Evolutionary conservation across 2,113 vertebrate species (phyloP), one percentile per base, ranked within the genome.

Genomic region (Ammodytes marinus): DNA sequence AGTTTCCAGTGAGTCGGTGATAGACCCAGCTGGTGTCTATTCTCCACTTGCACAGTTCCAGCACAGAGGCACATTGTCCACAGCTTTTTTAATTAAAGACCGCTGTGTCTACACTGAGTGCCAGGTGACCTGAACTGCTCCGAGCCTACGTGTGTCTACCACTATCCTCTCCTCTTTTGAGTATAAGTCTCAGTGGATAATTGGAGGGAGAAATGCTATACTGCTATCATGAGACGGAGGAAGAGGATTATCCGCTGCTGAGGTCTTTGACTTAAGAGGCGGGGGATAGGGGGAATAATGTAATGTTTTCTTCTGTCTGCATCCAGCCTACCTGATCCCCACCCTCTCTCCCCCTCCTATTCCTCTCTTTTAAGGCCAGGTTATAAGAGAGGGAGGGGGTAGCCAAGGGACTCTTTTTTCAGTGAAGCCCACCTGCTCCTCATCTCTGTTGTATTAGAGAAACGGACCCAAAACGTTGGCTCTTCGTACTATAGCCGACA

Each of bases 151-250:
- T 82, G 79, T 74, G 74, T 84, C 86, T 12, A 49, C 50, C 45
- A 40, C 80, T 73, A 70, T 79, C 83, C 66, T 69, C 66, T 82
- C 83, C 74, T 12, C 39, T 27, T 27, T 27, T 11, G 72, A 54
- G 83, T 85, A 82, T 89, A 77, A 76, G 77, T 90, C 90, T 88
- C 87, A 74, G 81, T 43, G 92, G 92, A 93, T 94, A 91, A 94
- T 90, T 93, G 89, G 79, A 90, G 68, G 74, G 53, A 71, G 94
- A 94, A 95, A 96, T 54, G 80, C 78, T 93, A 95, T 89, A 91
- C 90, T 66, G 81, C 87, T 74, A 90, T 89, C 92, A 76, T 87
- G 87, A 88, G 86, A 91, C 74, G 86, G 81, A 86, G 86, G 84
- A 88, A 88, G 27, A 27, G 93, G 94, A 95, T 94, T 92, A 95